Conservation (phyloP, 2,797 vertebrate genomes). For the Clangula hyemalis region DNA sequence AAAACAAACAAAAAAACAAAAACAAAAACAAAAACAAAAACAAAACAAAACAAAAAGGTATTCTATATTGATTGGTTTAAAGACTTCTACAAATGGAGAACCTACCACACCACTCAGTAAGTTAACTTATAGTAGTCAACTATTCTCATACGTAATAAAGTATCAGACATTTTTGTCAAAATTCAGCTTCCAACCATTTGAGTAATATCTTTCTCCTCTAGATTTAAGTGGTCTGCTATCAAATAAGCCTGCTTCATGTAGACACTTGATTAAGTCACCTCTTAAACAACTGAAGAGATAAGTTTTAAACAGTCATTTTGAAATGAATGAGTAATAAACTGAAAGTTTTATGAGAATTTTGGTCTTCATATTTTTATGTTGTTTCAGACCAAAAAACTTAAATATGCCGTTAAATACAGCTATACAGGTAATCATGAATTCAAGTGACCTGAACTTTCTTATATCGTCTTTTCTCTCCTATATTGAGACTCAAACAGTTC, state of each 20-base stretch:
- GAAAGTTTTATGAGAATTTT: not conserved
- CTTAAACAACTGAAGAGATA: not conserved
- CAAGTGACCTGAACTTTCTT: conserved; percentile 39
- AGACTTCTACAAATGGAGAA: not conserved
- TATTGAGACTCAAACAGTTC: conserved; percentile 1
- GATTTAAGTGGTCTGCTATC: not conserved
- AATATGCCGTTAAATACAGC: not conserved
- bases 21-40: not conserved
- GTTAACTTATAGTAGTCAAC: not conserved
- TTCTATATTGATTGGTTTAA: not conserved
- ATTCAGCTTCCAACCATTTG: not conserved
- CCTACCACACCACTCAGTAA: not conserved
- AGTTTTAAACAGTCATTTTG: not conserved
- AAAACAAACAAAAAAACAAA: not conserved
- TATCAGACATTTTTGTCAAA: not conserved
- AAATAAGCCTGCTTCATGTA: not conserved
- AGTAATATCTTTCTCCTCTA: not conserved
- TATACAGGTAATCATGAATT: not conserved
- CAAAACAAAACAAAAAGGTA: not conserved
- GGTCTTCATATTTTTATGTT: not conserved
- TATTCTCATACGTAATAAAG: not conserved
- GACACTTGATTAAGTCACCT: not conserved
- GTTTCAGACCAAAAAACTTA: not conserved
- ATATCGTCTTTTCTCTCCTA: not conserved
- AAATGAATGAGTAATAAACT: not conserved